Conservation (phyloP, 1,140 invertebrate species). For the Diploscapter pachys region DNA sequence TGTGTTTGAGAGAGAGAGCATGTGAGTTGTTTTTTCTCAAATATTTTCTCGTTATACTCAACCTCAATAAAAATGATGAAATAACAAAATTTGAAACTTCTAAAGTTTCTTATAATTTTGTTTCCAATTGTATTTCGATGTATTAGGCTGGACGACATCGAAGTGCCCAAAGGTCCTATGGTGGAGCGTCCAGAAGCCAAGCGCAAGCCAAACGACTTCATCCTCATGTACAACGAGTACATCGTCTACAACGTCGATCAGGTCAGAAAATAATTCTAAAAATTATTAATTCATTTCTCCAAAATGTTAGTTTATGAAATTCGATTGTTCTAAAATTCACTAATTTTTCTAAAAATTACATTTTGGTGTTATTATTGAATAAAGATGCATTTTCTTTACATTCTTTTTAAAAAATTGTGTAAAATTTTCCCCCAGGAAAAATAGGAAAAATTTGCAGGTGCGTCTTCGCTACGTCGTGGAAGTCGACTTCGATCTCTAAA, state of each 20-base stretch:
- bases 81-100: too few species aligned
- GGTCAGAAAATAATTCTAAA: conserved; percentile 59
- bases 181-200: conserved; percentile 51
- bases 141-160: conserved; percentile 54
- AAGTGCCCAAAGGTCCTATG: conserved; percentile 59
- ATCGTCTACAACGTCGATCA: conserved; percentile 62
- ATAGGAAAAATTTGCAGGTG: too few species aligned
- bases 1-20: conserved; percentile 36
- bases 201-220: conserved; percentile 57
- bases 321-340: too few species aligned
- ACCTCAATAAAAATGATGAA: not conserved
- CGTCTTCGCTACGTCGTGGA: conserved; percentile 9
- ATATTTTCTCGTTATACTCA: not conserved
- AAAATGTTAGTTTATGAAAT: too few species aligned
- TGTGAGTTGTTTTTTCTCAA: not conserved
- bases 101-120: too few species aligned
- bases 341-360: too few species aligned
- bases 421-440: too few species aligned
- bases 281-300: too few species aligned
- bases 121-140: conserved; percentile 4
- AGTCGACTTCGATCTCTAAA: conserved; percentile 17
- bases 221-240: conserved; percentile 63
- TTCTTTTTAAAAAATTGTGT: too few species aligned
- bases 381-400: too few species aligned
- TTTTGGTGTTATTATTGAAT: too few species aligned